Evolutionary conservation across 2,113 vertebrate species (phyloP).

Genomic region (Anguilla rostrata): DNA sequence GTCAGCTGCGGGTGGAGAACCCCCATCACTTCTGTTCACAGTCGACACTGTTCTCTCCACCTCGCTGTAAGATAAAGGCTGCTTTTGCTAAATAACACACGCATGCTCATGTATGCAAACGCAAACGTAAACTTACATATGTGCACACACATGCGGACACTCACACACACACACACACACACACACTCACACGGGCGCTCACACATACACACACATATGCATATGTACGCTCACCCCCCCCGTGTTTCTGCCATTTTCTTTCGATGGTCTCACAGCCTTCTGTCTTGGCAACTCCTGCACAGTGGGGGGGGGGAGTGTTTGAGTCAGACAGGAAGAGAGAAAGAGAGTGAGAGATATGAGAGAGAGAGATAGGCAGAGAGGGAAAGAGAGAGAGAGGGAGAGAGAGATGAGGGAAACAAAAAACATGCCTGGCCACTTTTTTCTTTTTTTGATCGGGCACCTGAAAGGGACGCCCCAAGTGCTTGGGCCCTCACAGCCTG

Average conservation of each 20-base stretch:
- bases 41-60: background rate
- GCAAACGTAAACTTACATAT: too few species aligned
- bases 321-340: slow-evolving; percentile 46
- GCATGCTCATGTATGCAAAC: too few species aligned
- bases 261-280: slow-evolving; percentile 58
- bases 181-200: background rate
- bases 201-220: background rate
- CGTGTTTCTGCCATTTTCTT: slow-evolving; percentile 46
- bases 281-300: slow-evolving; percentile 38
- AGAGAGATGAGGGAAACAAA: slow-evolving; percentile 46
- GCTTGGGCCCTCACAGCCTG: slow-evolving; percentile 59
- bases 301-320: slow-evolving; percentile 36
- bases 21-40: background rate
- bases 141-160: too few species aligned
- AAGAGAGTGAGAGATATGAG: slow-evolving; percentile 40
- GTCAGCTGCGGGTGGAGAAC: background rate
- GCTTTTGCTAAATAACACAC: background rate
- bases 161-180: background rate
- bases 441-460: slow-evolving; percentile 45
- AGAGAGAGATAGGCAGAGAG: slow-evolving; percentile 44
- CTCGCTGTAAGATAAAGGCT: background rate
- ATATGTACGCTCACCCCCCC: background rate
- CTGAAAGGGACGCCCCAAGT: slow-evolving; percentile 63
- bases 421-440: slow-evolving; percentile 63
- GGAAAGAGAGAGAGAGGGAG: slow-evolving; percentile 47